phyloP scores from a whole-genome alignment of 2,888 invertebrate species.

The Lepidonotus clava region DNA sequence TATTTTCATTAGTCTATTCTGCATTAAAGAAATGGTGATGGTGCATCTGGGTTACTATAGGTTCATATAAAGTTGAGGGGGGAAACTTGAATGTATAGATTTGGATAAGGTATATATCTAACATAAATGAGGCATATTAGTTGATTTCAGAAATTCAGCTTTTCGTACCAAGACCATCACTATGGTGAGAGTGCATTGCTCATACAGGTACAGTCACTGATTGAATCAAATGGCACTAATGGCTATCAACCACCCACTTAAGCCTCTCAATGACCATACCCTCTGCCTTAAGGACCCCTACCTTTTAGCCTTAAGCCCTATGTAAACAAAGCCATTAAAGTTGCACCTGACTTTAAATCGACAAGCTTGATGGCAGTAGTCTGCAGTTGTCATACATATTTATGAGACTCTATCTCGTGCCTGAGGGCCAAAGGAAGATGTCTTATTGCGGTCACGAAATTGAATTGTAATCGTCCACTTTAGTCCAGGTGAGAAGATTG shows the following conservation, averaged over 20 bases:
- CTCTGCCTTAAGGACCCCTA: background rate
- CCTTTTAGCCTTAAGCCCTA: background rate
- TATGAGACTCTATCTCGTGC: background rate
- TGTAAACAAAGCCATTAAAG: constrained; percentile 22
- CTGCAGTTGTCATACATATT: constrained; percentile 7
- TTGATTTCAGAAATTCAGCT: too few species aligned
- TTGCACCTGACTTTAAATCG: constrained; percentile 19
- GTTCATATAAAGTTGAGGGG: too few species aligned
- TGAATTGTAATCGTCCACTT: constrained; percentile 13
- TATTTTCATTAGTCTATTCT: too few species aligned
- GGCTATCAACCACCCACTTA: background rate
- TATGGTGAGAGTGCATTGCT: too few species aligned
- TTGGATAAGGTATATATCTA: too few species aligned
- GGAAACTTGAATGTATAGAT: too few species aligned
- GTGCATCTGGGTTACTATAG: too few species aligned
- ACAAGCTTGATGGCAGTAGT: too few species aligned
- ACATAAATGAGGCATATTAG: too few species aligned
- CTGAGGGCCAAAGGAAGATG: background rate
- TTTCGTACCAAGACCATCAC: too few species aligned
- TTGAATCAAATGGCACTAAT: constrained; percentile 18
- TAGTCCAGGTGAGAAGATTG: background rate
- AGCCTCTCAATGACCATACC: background rate
- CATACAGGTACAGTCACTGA: background rate
- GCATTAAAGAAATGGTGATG: too few species aligned
- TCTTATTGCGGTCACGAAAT: constrained; percentile 1